phyloP scores from a whole-genome alignment of 2,888 invertebrate species.

The Andrena dorsata region DNA sequence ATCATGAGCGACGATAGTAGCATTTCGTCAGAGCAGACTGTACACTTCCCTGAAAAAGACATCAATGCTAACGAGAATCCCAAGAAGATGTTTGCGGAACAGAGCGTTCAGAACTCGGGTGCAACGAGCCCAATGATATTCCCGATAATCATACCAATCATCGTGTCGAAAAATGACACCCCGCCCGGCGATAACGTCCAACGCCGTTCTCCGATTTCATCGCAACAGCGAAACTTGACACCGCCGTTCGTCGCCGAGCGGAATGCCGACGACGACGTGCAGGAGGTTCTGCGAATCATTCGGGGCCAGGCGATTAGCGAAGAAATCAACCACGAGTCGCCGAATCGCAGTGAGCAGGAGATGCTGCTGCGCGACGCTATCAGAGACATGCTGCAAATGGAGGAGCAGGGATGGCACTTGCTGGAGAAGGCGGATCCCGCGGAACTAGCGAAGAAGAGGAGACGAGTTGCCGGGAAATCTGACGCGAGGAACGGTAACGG shows the following conservation, averaged over 20 bases:
- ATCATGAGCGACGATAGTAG: neutral
- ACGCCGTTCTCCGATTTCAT: neutral
- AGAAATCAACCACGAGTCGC: constrained; percentile 66
- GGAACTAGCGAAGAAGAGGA: neutral
- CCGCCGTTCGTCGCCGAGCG: neutral
- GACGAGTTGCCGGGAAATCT: neutral
- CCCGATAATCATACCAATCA: constrained; percentile 30
- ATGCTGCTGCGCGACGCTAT: constrained; percentile 56
- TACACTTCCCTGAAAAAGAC: neutral
- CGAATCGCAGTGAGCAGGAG: constrained; percentile 66
- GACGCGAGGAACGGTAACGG: neutral
- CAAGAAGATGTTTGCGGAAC: neutral
- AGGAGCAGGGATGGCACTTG: constrained; percentile 27
- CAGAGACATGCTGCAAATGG: constrained; percentile 32
- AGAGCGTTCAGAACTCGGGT: too few relatives aligned
- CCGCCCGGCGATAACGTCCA: neutral
- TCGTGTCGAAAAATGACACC: neutral
- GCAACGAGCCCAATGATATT: neutral
- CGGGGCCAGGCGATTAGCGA: constrained; percentile 14
- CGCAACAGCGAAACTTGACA: neutral
- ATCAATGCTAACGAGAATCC: neutral
- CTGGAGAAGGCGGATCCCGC: neutral
- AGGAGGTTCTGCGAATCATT: constrained; percentile 59
- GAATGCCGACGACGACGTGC: constrained; percentile 48
- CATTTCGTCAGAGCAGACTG: neutral